phyloP scores from a whole-genome alignment of 2,113 vertebrate species.

The Lagenorhynchus albirostris region DNA sequence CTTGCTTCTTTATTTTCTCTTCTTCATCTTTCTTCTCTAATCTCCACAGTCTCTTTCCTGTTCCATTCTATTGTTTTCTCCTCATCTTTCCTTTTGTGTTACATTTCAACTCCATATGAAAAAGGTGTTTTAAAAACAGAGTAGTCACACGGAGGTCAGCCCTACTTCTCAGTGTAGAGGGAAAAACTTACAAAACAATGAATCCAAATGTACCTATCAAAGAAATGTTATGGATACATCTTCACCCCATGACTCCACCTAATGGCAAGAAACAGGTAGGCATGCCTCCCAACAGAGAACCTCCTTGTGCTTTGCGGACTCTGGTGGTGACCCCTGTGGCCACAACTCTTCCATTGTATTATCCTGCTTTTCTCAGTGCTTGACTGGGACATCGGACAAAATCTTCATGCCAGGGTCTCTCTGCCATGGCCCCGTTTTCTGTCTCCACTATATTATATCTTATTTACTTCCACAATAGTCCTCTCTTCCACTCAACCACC shows the following conservation, averaged over 20 bases:
- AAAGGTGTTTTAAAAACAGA: not conserved
- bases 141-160: not conserved
- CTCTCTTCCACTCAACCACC: not conserved
- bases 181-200: not conserved
- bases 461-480: not conserved
- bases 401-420: not conserved
- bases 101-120: not conserved
- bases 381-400: not conserved
- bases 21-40: not conserved
- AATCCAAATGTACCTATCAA: not conserved
- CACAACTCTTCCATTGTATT: rapidly evolving
- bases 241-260: not conserved
- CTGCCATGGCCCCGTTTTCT: not conserved
- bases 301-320: too few relatives aligned
- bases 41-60: not conserved
- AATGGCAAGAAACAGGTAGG: rapidly evolving
- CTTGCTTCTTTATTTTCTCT: not conserved
- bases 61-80: not conserved
- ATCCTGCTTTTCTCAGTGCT: not conserved
- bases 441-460: not conserved
- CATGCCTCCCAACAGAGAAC: not conserved
- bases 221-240: not conserved
- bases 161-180: not conserved
- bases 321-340: rapidly evolving
- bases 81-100: not conserved